A percentile compares a stretch with the other conserved stretches of the same genome.
phyloP scores from a whole-genome alignment of 2,888 invertebrate species.

The Pycnomerus fuliginosus region DNA sequence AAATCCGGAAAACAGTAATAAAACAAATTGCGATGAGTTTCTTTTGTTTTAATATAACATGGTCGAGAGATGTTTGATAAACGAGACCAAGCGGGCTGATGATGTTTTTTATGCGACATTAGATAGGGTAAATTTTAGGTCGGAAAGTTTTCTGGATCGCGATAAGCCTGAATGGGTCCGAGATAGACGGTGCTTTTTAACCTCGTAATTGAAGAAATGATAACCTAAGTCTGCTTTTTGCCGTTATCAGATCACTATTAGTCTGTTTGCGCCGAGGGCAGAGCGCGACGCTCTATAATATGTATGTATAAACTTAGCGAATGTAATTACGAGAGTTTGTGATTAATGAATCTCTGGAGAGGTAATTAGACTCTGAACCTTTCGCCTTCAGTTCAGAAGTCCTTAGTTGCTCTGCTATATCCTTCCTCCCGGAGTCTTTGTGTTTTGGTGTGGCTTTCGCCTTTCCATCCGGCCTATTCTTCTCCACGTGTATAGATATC shows the following conservation, averaged over 20 bases:
- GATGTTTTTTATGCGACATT: too few relatives aligned
- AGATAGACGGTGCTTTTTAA: slow-evolving; percentile 19
- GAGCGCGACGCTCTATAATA: slow-evolving; percentile 39
- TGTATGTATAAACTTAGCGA: slow-evolving; percentile 52
- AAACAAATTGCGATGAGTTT: too few relatives aligned
- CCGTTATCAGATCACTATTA: slow-evolving; percentile 46
- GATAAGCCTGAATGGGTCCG: slow-evolving; percentile 18
- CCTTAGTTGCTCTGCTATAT: slow-evolving; percentile 30
- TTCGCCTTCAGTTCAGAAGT: slow-evolving; percentile 48
- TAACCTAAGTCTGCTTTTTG: slow-evolving; percentile 42
- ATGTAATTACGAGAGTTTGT: slow-evolving; percentile 53
- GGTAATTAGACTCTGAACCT: slow-evolving; percentile 54
- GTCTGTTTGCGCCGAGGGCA: slow-evolving; percentile 37
- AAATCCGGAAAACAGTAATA: too few relatives aligned
- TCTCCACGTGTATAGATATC: background rate
- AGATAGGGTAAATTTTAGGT: too few relatives aligned
- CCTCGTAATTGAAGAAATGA: slow-evolving; percentile 38
- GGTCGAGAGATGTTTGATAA: too few relatives aligned
- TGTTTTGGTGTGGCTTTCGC: slow-evolving; percentile 1
- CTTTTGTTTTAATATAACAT: too few relatives aligned
- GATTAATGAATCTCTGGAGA: slow-evolving; percentile 55
- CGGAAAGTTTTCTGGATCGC: too few relatives aligned
- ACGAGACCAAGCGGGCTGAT: too few relatives aligned
- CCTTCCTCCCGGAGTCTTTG: slow-evolving; percentile 19
- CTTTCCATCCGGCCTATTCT: background rate